A percentile compares a stretch with the other conserved stretches of the same genome.
phyloP scores from a whole-genome alignment of 2,888 invertebrate species.

The Spatulosminthurus flaviceps region DNA sequence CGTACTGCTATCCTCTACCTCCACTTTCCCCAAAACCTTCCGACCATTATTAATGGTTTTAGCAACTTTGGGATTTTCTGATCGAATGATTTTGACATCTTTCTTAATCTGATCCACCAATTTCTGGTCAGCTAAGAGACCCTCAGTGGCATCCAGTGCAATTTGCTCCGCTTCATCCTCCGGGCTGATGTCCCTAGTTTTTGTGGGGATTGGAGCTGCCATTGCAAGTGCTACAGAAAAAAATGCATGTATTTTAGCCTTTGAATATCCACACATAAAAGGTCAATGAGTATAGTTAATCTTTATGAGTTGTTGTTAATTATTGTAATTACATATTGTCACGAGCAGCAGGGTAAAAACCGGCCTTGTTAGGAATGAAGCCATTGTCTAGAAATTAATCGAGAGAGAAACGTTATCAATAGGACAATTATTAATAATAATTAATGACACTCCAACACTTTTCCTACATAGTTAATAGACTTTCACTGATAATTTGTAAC shows the following conservation, averaged over 20 bases:
- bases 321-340: background rate
- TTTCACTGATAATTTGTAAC: too few species aligned
- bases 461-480: too few species aligned
- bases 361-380: background rate
- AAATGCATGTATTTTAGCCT: background rate
- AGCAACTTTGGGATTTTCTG: background rate
- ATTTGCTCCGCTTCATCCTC: constrained; percentile 34
- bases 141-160: constrained; percentile 7
- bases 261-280: background rate
- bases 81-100: background rate
- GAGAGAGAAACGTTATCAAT: too few species aligned
- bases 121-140: background rate
- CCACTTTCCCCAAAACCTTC: background rate
- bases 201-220: background rate
- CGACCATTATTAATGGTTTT: background rate
- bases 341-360: background rate
- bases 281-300: background rate
- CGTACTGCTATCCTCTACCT: background rate
- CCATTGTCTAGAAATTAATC: too few species aligned
- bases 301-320: background rate
- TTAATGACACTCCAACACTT: too few species aligned
- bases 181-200: background rate
- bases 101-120: background rate
- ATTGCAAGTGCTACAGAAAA: background rate
- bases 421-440: too few species aligned